Base-by-base conservation (phyloP, 2,888 invertebrate species). In the Chrysotoxum bicinctum region DNA sequence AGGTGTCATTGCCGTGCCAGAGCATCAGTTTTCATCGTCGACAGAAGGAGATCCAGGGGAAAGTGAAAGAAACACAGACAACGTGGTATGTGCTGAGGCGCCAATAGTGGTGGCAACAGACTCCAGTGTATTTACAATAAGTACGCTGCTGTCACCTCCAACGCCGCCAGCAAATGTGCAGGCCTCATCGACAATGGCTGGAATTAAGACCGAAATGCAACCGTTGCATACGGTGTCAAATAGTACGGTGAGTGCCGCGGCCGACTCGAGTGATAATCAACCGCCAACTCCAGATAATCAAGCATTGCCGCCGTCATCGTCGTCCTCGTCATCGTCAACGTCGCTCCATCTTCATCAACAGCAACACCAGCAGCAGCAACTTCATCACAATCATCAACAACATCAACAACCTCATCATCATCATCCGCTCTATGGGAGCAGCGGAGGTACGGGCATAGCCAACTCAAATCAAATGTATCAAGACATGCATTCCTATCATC, bases 221-320 rank as follows among this genome's bases (percentile, higher is more conserved):
- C 89, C 90, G 84, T 88, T 91, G 89, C 90, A 91, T 88, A 89
- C 90, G 89, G 90, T 90, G 75, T 73, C 84, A 56, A 88, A 89
- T 74, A 93, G 92, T 50, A 93, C 94, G 66, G 93, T 95, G 89
- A 94, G 95, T 88, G 95, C 95, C 12, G 94, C 96, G 43, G 95
- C 96, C 73, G 96, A 96, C 91, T 95, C 96, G 75, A 95, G 95
- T 89, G 96, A 96, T 91, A 92, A 92, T 89, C 92, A 92, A 81
- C 91, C 92, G 88, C 92, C 90, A 83, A 92, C 90, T 85, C 91
- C 92, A 90, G 85, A 87, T 30, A 87, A 87, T 66, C 72, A 79
- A 69, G 87, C 26, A 48, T 23, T 87, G 64, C 87, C 87, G 37
- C 85, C 88, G 23, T 52, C 80, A 78, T 58, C 69, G 35, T n/a